Evolutionary conservation across 2,888 invertebrate genomes (phyloP).

Genomic region (Eristalinus aeneus): DNA sequence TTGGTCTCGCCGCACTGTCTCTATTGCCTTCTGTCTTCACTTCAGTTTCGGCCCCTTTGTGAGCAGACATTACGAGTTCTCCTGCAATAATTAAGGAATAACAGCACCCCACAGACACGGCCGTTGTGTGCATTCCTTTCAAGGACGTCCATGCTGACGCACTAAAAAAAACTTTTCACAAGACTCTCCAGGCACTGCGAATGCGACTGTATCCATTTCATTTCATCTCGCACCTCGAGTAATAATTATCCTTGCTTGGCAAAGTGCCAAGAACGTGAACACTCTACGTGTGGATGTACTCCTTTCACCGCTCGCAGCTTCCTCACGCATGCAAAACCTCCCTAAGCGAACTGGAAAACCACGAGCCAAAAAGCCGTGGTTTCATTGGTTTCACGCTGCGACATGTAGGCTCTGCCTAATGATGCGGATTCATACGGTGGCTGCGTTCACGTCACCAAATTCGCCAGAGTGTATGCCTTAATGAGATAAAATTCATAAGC

Average conservation of each 20-base stretch:
- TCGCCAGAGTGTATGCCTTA: conserved; percentile 46
- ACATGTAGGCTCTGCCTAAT: conserved; percentile 49
- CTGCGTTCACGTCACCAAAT: conserved; percentile 44
- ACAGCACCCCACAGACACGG: conserved; percentile 4
- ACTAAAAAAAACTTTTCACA: neutral
- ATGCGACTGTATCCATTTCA: neutral
- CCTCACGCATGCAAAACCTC: neutral
- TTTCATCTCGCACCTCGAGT: neutral
- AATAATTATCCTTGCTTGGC: conserved; percentile 45
- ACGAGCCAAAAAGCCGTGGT: neutral
- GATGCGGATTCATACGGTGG: conserved; percentile 50
- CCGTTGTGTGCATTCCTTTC: neutral
- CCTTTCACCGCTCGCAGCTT: neutral
- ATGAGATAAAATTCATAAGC: conserved; percentile 66
- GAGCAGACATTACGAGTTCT: conserved; percentile 17
- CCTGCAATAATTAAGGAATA: conserved; percentile 53
- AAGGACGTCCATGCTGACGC: neutral
- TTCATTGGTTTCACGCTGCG: conserved; percentile 15
- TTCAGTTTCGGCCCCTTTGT: neutral
- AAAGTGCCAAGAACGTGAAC: conserved; percentile 8
- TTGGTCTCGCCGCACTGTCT: conserved; percentile 6
- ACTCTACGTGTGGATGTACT: neutral
- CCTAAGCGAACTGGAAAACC: conserved; percentile 6
- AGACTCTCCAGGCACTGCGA: neutral
- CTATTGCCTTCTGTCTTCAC: neutral